A percentile compares a stretch with the other conserved stretches of the same genome.
These are phyloP conservation scores for Gymnoscopelus braueri DNA, from an alignment of 2,797 vertebrate species.

Conservation along the genomic window DNA sequence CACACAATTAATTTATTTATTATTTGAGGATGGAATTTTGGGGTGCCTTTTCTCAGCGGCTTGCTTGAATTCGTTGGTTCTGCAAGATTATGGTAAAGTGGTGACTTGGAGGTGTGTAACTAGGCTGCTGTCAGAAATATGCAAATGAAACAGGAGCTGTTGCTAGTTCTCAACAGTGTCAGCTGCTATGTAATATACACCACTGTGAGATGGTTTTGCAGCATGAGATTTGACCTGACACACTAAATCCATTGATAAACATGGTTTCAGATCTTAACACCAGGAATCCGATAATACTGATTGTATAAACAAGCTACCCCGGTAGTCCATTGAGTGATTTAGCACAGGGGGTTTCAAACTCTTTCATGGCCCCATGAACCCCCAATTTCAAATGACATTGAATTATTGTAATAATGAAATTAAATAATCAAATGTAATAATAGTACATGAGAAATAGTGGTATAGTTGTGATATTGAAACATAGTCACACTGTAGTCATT, in stretches of 20 bases:
- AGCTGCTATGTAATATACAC: background rate
- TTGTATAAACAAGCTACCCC: background rate
- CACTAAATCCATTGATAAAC: background rate
- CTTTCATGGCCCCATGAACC: too few relatives aligned
- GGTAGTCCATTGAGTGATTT: too few relatives aligned
- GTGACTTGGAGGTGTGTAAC: slow-evolving; percentile 30
- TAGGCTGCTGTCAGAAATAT: slow-evolving; percentile 27
- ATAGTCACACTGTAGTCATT: too few relatives aligned
- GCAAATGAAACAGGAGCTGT: slow-evolving; percentile 13
- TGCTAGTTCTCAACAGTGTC: slow-evolving; percentile 17
- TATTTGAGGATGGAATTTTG: slow-evolving; percentile 33
- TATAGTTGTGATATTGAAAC: too few relatives aligned
- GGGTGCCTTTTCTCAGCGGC: slow-evolving; percentile 24
- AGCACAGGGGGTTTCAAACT: too few relatives aligned
- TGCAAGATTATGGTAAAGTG: slow-evolving; percentile 23
- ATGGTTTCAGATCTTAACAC: background rate
- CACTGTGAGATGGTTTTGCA: slow-evolving; percentile 2
- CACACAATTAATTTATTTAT: slow-evolving; percentile 56
- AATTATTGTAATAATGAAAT: too few relatives aligned
- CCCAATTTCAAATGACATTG: too few relatives aligned
- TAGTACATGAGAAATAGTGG: too few relatives aligned
- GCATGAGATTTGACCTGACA: background rate
- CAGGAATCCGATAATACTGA: background rate
- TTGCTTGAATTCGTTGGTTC: slow-evolving; percentile 35
- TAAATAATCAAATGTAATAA: too few relatives aligned